These are phyloP conservation scores for Lonchura striata DNA, from an alignment of 2,113 vertebrate species.

Conservation along the genomic window DNA sequence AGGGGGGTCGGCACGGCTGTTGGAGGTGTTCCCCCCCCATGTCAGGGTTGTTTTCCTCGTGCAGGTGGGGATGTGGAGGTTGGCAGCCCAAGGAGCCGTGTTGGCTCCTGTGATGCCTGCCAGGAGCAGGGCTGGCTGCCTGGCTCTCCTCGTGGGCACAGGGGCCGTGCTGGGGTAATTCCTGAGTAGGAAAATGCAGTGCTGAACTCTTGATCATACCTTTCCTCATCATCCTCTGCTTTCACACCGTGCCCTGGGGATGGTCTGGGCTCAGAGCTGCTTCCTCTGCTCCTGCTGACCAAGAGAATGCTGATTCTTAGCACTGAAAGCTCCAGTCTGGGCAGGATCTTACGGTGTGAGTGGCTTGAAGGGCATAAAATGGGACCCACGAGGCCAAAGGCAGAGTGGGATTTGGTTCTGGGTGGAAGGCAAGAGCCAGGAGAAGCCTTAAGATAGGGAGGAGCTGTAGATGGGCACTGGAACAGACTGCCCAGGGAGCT, in stretches of 20 bases:
- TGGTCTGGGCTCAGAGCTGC: neutral
- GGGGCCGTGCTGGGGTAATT: neutral
- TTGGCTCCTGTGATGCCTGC: neutral
- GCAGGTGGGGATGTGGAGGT: neutral
- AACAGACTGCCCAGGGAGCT: too few relatives aligned
- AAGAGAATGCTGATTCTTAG: rapidly evolving
- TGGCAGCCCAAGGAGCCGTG: neutral
- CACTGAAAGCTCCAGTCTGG: neutral
- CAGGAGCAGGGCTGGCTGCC: neutral
- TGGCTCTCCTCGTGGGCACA: neutral
- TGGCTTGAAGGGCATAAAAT: neutral
- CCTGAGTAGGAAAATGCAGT: rapidly evolving
- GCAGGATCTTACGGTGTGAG: rapidly evolving
- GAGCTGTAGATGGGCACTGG: neutral
- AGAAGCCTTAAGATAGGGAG: neutral
- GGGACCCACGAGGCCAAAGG: rapidly evolving
- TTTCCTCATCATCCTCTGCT: rapidly evolving
- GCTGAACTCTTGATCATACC: rapidly evolving
- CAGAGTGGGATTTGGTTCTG: neutral
- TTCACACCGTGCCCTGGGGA: rapidly evolving
- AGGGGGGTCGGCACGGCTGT: neutral
- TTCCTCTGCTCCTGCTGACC: neutral
- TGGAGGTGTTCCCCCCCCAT: neutral
- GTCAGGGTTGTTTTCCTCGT: neutral
- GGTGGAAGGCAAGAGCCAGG: neutral